These are phyloP conservation scores for Platysternon megacephalum DNA, from an alignment of 2,113 vertebrate genomes.

Conservation along the genomic window DNA sequence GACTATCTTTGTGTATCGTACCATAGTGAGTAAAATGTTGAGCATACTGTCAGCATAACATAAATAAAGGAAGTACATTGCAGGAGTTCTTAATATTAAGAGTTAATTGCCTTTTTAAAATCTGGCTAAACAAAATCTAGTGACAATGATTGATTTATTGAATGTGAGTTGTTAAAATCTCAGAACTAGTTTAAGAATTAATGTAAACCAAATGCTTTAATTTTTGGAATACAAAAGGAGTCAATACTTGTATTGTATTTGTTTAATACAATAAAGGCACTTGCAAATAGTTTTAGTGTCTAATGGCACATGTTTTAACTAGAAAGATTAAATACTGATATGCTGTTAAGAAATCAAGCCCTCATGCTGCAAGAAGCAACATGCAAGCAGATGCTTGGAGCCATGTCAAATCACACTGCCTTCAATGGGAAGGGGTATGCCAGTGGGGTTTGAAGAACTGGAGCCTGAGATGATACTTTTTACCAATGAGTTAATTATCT, in stretches of 20 bases:
- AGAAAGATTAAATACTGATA: neutral
- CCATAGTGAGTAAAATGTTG: neutral
- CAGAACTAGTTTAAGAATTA: accelerated
- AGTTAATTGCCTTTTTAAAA: neutral
- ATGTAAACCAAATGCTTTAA: neutral
- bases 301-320: neutral
- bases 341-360: neutral
- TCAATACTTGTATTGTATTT: neutral
- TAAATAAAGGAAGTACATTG: neutral
- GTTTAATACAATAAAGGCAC: neutral
- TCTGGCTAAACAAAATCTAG: neutral
- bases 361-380: neutral
- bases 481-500: too few species aligned
- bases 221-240: neutral
- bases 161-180: neutral
- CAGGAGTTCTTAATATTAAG: neutral
- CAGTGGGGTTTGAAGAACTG: neutral
- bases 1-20: neutral
- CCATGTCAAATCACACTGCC: neutral
- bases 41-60: neutral
- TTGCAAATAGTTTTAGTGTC: neutral
- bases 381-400: neutral
- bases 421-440: neutral
- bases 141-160: neutral
- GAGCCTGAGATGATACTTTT: neutral